A percentile compares a stretch with the other conserved stretches of the same genome.
These are phyloP conservation scores for Hydraecia micacea DNA, from an alignment of 2,888 invertebrate species.

Conservation along the genomic window DNA sequence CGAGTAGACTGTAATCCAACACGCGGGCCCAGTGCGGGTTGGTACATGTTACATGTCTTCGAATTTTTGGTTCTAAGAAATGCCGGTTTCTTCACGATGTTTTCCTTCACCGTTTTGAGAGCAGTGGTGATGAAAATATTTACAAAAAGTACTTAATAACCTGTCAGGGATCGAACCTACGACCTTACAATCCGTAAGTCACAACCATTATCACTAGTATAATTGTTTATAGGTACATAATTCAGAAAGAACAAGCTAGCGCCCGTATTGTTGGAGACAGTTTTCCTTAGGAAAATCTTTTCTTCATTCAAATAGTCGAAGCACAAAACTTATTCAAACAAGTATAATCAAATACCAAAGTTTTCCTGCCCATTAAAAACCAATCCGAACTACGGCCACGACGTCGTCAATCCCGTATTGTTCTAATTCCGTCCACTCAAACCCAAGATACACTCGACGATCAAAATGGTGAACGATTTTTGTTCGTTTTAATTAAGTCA, in stretches of 20 bases:
- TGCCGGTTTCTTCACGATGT: no score
- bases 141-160: no score
- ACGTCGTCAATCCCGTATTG: slow-evolving; percentile 57
- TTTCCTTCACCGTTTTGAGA: not conserved
- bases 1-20: not conserved
- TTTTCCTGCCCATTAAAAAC: slow-evolving; percentile 37
- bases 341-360: slow-evolving; percentile 42
- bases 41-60: no score
- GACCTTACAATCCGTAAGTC: no score
- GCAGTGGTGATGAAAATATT: no score
- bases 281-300: slow-evolving; percentile 3
- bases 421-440: slow-evolving; percentile 63
- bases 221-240: not conserved
- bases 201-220: not conserved
- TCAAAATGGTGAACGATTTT: slow-evolving; percentile 76
- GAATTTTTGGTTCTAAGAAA: no score
- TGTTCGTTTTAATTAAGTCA: slow-evolving; percentile 83
- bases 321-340: slow-evolving; percentile 26
- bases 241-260: not conserved
- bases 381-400: slow-evolving; percentile 34
- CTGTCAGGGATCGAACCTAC: not conserved
- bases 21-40: no score
- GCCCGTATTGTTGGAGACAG: no score
- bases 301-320: slow-evolving; percentile 4
- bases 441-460: slow-evolving; percentile 68